phyloP scores from a whole-genome alignment of 2,888 invertebrate genomes.

The Ephialtes manifestator region DNA sequence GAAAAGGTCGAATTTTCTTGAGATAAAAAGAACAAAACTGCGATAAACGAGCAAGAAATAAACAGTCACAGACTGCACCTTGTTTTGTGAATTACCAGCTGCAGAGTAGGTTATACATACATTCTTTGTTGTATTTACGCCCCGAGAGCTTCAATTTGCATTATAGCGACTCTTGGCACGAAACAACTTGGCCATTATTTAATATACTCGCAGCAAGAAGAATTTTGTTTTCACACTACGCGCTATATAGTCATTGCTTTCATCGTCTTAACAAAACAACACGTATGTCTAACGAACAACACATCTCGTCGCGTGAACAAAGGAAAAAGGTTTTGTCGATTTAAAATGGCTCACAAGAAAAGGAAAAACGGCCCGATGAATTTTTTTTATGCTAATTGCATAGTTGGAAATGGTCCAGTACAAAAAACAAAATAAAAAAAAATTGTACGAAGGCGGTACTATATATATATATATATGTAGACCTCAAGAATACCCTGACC shows the following conservation, averaged over 20 bases:
- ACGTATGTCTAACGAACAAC: background rate
- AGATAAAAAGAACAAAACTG: background rate
- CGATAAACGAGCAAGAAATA: conserved; percentile 8
- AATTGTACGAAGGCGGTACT: background rate
- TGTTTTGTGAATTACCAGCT: background rate
- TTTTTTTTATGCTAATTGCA: background rate
- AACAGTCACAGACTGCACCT: background rate
- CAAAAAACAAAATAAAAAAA: background rate
- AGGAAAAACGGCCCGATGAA: background rate
- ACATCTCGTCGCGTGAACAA: background rate
- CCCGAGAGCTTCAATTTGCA: background rate
- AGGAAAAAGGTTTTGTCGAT: background rate
- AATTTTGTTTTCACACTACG: conserved; percentile 54
- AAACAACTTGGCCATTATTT: background rate
- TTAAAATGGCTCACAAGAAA: background rate
- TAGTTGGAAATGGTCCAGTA: background rate
- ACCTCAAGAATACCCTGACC: conserved; percentile 21
- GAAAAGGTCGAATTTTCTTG: background rate
- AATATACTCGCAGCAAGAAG: conserved; percentile 25
- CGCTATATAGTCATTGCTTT: background rate
- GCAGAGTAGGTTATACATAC: background rate
- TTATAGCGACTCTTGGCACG: conserved; percentile 51
- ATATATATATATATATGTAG: background rate
- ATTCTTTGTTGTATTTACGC: background rate
- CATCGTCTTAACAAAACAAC: conserved; percentile 16